These are phyloP conservation scores for Chrysogorgia sp. DNA, from an alignment of 92 coral and sea anemone genomes.

Conservation along the genomic window DNA sequence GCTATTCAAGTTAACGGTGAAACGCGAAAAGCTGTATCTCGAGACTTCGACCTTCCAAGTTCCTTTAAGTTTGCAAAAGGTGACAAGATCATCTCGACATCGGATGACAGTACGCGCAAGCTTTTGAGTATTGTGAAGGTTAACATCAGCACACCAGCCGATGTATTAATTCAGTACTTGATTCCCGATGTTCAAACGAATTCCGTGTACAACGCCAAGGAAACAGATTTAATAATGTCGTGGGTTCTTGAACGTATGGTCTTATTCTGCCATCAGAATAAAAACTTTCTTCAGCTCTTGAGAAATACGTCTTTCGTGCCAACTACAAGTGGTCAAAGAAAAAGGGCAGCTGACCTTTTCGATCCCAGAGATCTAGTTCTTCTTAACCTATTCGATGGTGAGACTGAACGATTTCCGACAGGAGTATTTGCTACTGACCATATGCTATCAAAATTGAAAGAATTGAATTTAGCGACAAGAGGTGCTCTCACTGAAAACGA, in stretches of 20 bases:
- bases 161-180: constrained; percentile 41
- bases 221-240: constrained; percentile 52
- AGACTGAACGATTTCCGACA: constrained; percentile 14
- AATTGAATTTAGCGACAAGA: constrained; percentile 54
- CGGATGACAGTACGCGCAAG: constrained; percentile 25
- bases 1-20: constrained; percentile 39
- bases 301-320: constrained; percentile 57
- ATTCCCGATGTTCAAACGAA: constrained; percentile 39
- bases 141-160: neutral
- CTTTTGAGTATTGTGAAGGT: constrained; percentile 4
- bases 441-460: constrained; percentile 43
- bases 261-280: constrained; percentile 42
- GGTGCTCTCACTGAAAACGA: neutral
- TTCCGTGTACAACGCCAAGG: constrained; percentile 1
- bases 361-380: constrained; percentile 15
- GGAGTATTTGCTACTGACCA: constrained; percentile 25
- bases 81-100: constrained; percentile 7
- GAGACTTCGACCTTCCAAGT: neutral
- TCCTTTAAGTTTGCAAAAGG: constrained; percentile 34
- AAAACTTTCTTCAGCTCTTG: constrained; percentile 37
- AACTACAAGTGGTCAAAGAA: constrained; percentile 23
- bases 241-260: constrained; percentile 67
- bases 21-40: constrained; percentile 2
- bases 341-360: constrained; percentile 42
- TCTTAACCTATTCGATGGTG: constrained; percentile 9